Evolutionary conservation across 2,113 vertebrate genomes (phyloP).

Genomic region (Zeus faber): DNA sequence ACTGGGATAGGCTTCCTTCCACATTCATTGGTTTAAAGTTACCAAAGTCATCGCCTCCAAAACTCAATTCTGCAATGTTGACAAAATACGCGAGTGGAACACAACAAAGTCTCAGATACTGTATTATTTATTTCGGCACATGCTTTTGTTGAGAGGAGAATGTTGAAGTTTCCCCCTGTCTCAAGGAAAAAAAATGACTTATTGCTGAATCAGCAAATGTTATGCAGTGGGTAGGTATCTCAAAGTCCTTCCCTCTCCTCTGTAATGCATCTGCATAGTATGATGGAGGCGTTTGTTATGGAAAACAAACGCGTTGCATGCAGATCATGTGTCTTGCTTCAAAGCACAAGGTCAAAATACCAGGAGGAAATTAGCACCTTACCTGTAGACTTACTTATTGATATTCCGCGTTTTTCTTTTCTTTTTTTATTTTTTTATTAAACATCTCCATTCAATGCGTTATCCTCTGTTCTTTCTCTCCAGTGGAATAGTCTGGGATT

Average conservation of each 20-base stretch:
- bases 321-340: slow-evolving; percentile 57
- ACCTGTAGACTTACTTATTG: not conserved
- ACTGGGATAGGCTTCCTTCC: slow-evolving; percentile 26
- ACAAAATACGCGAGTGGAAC: slow-evolving; percentile 60
- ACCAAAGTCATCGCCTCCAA: slow-evolving; percentile 66
- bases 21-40: slow-evolving; percentile 60
- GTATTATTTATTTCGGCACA: slow-evolving; percentile 69
- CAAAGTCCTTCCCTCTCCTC: slow-evolving; percentile 61
- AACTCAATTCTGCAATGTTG: slow-evolving; percentile 64
- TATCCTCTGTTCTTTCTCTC: too few relatives aligned
- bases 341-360: slow-evolving; percentile 70
- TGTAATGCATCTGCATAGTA: slow-evolving; percentile 58
- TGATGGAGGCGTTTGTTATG: slow-evolving; percentile 63
- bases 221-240: slow-evolving; percentile 61
- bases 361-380: slow-evolving; percentile 13
- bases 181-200: slow-evolving; percentile 60
- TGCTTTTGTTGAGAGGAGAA: slow-evolving; percentile 66
- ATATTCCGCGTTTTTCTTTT: too few relatives aligned
- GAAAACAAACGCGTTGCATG: slow-evolving; percentile 64
- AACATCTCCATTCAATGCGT: too few relatives aligned
- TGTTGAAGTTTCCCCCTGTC: slow-evolving; percentile 57
- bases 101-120: slow-evolving; percentile 65
- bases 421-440: too few relatives aligned
- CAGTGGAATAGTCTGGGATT: too few relatives aligned
- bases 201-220: slow-evolving; percentile 72